phyloP scores from a whole-genome alignment of 2,797 vertebrate genomes.

The Phyllotis vaccarum region DNA sequence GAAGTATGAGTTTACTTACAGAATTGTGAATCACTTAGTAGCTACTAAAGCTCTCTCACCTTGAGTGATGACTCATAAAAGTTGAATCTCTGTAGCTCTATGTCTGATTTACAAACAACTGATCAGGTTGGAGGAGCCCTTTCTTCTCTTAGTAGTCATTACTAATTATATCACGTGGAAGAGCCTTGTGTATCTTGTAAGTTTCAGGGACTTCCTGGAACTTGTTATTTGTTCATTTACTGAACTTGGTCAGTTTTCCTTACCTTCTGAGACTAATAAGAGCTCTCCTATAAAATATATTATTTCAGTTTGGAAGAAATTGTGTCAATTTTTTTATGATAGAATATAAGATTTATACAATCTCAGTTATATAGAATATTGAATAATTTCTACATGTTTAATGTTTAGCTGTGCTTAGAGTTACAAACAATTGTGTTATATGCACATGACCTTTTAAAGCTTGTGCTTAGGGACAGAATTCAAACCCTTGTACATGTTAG shows the following conservation, averaged over 20 bases:
- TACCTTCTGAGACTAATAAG: background rate
- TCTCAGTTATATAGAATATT: background rate
- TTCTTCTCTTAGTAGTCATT: background rate
- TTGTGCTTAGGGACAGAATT: background rate
- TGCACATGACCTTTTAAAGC: background rate
- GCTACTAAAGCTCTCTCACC: background rate
- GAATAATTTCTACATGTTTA: background rate
- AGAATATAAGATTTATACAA: background rate
- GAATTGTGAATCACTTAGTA: background rate
- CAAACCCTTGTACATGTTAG: background rate
- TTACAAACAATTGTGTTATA: background rate
- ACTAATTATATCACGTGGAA: background rate
- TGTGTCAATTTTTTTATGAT: background rate
- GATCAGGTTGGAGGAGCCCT: background rate
- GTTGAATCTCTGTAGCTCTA: background rate
- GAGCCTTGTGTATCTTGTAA: background rate
- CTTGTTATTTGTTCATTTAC: background rate
- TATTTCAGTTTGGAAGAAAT: background rate
- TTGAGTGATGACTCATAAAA: background rate
- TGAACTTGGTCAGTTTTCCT: background rate
- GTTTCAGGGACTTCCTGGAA: background rate
- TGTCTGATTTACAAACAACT: background rate
- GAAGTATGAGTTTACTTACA: background rate
- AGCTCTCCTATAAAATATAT: background rate
- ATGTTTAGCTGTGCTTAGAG: background rate